Evolutionary conservation across 2,113 vertebrate species (phyloP), one percentile per base, ranked within the genome.

Genomic region (Hydrochoerus hydrochaeris): DNA sequence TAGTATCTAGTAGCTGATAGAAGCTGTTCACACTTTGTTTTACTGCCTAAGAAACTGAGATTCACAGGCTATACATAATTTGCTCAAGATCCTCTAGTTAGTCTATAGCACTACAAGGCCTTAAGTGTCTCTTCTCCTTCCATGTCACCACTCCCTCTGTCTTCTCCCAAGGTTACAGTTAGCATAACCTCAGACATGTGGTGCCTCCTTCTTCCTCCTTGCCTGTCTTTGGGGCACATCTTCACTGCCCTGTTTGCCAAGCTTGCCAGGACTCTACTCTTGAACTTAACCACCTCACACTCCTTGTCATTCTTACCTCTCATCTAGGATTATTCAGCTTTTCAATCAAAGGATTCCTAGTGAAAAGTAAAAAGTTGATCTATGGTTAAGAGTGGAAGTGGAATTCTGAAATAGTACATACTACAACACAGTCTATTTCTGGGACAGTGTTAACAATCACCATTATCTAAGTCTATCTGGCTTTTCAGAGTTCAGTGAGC

Each of bases 291-390:
- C 32, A 54, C 19, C n/a, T 49, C 9, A 2, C 14, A 28, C 30
- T 13, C 49, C 65, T n/a, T 83, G 14, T 60, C 10, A 5, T n/a
- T 71, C 7, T 19, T 75, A 63, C 91, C 63, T 84, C 38, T 57
- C 12, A 77, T 12, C 38, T 73, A 78, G 7, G 46, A 83, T 38
- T 58, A 46, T 14, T 77, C 46, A 77, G 24, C 28, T 93, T 96
- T 97, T 93, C 57, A 88, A 60, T 58, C 11, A 41, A 94, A 89
- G 11, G 67, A 88, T 62, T 75, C 10, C 58, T 85, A 96, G 92
- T n/a, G 49, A 91, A 88, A 95, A 86, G 14, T 35, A 87, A 71
- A 88, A 32, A 44, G 20, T 16, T 83, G 60, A 73, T 19, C 2
- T 58, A 63, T 35, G 63, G 52, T 85, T 90, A 83, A 86, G 86